These are phyloP conservation scores for Oligia fasciuncula DNA, from an alignment of 2,888 invertebrate genomes.

Conservation along the genomic window DNA sequence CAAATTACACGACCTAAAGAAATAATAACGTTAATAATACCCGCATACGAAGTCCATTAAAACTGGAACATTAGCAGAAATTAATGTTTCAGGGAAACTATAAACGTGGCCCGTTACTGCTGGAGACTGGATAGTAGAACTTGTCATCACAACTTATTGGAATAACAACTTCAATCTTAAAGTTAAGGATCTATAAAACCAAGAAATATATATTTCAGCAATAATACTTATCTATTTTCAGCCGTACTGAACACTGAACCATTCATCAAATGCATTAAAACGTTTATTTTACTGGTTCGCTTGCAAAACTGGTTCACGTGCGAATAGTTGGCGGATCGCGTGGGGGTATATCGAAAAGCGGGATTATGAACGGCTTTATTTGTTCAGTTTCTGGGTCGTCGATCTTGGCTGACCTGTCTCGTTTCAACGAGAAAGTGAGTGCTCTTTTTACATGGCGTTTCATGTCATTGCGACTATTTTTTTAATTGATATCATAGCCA, in stretches of 20 bases:
- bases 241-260: conserved; percentile 24
- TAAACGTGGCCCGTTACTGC: background rate
- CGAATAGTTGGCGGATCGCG: conserved; percentile 71
- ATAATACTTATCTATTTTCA: conserved; percentile 48
- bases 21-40: conserved; percentile 11
- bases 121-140: conserved; percentile 4
- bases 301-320: conserved; percentile 70
- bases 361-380: conserved; percentile 74
- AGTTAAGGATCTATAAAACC: background rate
- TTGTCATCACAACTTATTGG: background rate
- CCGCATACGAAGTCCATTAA: background rate
- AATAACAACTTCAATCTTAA: conserved; percentile 9
- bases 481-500: conserved; percentile 16
- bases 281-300: conserved; percentile 59
- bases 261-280: conserved; percentile 61
- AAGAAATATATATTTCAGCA: conserved; percentile 23
- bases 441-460: conserved; percentile 65
- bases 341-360: conserved; percentile 76
- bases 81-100: conserved; percentile 11
- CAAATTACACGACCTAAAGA: background rate
- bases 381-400: conserved; percentile 83
- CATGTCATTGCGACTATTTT: conserved; percentile 41
- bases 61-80: conserved; percentile 2
- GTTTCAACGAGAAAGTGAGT: conserved; percentile 67
- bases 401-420: conserved; percentile 82